Percentiles rank a stretch among this genome's conserved stretches.
Evolutionary conservation across 2,113 vertebrate genomes (phyloP).

Genomic region (Tetrao urogallus): DNA sequence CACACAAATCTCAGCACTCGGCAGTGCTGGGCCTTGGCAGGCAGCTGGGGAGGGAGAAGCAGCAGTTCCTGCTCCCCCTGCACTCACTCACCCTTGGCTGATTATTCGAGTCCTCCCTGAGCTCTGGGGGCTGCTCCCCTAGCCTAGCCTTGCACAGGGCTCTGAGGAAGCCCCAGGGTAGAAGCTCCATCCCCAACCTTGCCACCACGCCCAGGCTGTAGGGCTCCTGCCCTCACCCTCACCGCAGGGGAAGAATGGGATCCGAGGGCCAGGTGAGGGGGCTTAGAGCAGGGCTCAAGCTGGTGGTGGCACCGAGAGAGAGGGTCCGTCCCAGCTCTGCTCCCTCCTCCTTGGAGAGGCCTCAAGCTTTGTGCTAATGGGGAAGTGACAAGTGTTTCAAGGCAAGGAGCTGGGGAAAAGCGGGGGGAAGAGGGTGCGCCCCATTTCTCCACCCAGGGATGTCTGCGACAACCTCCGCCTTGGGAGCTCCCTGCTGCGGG

Average conservation of each 20-base stretch:
- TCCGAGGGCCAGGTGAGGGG: background rate
- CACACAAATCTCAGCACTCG: too few relatives aligned
- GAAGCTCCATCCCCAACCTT: background rate
- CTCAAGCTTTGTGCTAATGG: conserved; percentile 33
- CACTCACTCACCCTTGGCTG: conserved; percentile 42
- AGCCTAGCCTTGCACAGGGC: background rate
- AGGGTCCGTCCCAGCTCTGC: background rate
- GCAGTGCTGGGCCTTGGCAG: background rate
- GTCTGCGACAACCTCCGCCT: conserved; percentile 6
- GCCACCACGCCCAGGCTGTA: background rate
- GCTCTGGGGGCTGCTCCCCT: conserved; percentile 40
- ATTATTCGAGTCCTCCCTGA: conserved; percentile 61
- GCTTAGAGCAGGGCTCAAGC: background rate
- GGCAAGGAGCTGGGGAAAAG: conserved; percentile 25
- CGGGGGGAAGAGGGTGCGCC: background rate
- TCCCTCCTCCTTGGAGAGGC: conserved; percentile 16
- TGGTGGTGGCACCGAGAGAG: background rate
- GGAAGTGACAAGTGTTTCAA: conserved; percentile 61
- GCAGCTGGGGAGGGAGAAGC: conserved; percentile 33
- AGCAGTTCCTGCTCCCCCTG: background rate
- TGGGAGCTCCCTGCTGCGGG: background rate
- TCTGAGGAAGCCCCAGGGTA: background rate
- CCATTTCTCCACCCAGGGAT: conserved; percentile 45
- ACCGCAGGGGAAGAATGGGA: too few relatives aligned
- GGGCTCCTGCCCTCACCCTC: background rate